Conservation (phyloP, 2,888 invertebrate species). For the Sycophila texana region DNA sequence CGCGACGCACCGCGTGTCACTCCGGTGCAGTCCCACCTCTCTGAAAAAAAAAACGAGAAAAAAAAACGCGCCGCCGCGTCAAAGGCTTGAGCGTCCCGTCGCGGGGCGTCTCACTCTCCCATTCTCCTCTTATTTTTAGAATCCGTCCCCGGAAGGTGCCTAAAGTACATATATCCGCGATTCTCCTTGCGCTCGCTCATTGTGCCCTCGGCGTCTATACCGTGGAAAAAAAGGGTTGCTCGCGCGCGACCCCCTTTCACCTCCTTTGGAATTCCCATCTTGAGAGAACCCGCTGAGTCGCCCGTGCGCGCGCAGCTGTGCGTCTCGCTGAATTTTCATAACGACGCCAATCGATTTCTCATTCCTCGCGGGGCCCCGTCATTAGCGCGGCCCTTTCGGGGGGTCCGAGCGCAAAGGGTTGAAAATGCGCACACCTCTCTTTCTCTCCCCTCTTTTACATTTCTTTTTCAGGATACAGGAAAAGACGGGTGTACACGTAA, state of each 20-base stretch:
- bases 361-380: constrained; percentile 20
- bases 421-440: not conserved
- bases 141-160: constrained; percentile 45
- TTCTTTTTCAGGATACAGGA: constrained; percentile 10
- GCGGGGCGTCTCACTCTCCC: constrained; percentile 5
- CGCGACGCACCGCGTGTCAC: not conserved
- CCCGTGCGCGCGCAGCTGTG: constrained; percentile 44
- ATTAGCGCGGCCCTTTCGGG: constrained; percentile 27
- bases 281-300: constrained; percentile 38
- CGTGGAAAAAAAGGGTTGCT: constrained; percentile 48
- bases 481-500: not conserved
- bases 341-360: constrained; percentile 56
- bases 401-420: constrained; percentile 9
- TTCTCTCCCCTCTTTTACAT: too few species aligned
- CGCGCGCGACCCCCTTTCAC: constrained; percentile 1
- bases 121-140: constrained; percentile 42
- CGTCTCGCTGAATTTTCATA: constrained; percentile 56
- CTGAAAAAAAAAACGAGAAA: not conserved
- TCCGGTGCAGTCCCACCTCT: not conserved
- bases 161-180: constrained; percentile 27
- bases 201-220: constrained; percentile 4
- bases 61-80: not conserved
- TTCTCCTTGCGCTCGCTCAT: constrained; percentile 31
- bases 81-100: constrained; percentile 36
- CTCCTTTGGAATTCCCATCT: not conserved